phyloP scores from a whole-genome alignment of 2,113 vertebrate species.

The Shinisaurus crocodilurus region DNA sequence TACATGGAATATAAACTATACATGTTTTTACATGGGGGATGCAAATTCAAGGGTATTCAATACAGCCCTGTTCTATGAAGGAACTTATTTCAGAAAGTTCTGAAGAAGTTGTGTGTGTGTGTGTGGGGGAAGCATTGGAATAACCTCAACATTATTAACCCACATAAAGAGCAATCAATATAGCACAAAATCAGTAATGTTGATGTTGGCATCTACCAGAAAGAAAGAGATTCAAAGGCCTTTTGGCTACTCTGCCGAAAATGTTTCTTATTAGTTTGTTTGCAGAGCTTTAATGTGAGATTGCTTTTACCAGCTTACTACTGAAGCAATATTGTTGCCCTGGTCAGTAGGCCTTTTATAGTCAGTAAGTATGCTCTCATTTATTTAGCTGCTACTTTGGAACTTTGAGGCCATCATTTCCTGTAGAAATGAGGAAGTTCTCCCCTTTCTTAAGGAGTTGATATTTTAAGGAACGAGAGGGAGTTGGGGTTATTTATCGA shows the following conservation, averaged over 20 bases:
- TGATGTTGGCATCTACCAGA: conserved; percentile 67
- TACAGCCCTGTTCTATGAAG: conserved; percentile 61
- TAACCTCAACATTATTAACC: conserved; percentile 71
- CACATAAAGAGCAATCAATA: conserved; percentile 72
- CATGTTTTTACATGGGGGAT: conserved; percentile 54
- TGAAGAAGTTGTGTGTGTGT: conserved; percentile 33
- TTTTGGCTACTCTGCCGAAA: conserved; percentile 38
- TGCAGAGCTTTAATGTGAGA: conserved; percentile 72
- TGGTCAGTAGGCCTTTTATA: conserved; percentile 56
- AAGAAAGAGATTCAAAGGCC: conserved; percentile 69
- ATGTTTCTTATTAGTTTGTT: conserved; percentile 73
- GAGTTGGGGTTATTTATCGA: conserved; percentile 57
- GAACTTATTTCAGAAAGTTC: conserved; percentile 59
- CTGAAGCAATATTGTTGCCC: conserved; percentile 64
- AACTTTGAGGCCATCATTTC: conserved; percentile 59
- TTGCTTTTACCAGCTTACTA: conserved; percentile 67
- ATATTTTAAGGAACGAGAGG: conserved; percentile 50
- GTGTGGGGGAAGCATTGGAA: conserved; percentile 47
- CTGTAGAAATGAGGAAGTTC: conserved; percentile 49
- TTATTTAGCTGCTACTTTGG: conserved; percentile 64
- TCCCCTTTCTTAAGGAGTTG: conserved; percentile 53
- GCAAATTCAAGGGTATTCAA: conserved; percentile 59
- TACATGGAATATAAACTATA: conserved; percentile 65
- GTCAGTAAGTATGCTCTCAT: conserved; percentile 40
- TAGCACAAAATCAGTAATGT: conserved; percentile 65